Evolutionary conservation across 2,888 invertebrate species (phyloP).

Genomic region (Molorchus minor): DNA sequence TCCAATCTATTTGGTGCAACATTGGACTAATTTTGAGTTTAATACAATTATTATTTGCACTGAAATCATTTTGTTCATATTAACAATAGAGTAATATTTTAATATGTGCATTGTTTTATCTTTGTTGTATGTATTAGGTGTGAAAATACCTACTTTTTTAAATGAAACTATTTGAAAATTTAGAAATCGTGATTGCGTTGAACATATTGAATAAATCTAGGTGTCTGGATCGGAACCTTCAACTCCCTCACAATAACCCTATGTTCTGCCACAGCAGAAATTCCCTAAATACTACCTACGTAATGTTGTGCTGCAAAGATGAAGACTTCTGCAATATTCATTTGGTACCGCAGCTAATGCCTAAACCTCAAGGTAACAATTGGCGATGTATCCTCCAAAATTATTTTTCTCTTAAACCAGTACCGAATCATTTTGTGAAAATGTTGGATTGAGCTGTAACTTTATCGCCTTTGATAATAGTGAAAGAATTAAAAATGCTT

Average conservation of each 20-base stretch:
- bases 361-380: constrained; percentile 72
- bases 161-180: neutral
- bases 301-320: constrained; percentile 83
- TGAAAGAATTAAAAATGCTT: no score
- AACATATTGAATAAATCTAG: constrained; percentile 70
- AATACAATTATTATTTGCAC: no score
- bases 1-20: no score
- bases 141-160: no score
- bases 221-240: constrained; percentile 79
- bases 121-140: no score
- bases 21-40: no score
- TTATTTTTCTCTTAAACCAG: constrained; percentile 26
- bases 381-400: constrained; percentile 27
- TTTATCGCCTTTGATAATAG: no score
- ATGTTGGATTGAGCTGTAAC: no score
- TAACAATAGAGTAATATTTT: no score
- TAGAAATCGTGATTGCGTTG: constrained; percentile 52
- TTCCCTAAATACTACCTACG: constrained; percentile 78
- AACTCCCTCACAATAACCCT: constrained; percentile 82
- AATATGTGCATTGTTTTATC: no score
- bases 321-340: constrained; percentile 78
- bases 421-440: no score
- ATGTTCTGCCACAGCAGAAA: constrained; percentile 82
- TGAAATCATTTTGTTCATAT: no score
- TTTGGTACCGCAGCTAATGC: constrained; percentile 74